phyloP scores from a whole-genome alignment of 2,888 invertebrate species.

The Drosophila trichaetosa region DNA sequence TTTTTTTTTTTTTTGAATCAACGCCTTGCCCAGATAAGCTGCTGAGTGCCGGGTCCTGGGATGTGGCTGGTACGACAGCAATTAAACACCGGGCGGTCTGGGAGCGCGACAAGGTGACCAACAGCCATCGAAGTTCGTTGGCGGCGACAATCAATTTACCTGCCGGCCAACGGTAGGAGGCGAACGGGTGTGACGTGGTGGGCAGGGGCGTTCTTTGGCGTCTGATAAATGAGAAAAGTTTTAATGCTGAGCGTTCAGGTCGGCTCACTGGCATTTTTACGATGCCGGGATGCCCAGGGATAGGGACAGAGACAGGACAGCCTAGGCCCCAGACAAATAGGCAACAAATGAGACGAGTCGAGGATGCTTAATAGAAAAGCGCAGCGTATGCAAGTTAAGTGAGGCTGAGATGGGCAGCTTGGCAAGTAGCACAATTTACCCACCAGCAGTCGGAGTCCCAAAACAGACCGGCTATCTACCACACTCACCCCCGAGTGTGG shows the following conservation, averaged over 20 bases:
- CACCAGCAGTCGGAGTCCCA: background rate
- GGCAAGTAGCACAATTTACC: conserved; percentile 2
- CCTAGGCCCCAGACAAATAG: conserved; percentile 65
- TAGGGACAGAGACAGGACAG: conserved; percentile 4
- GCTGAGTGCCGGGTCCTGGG: background rate
- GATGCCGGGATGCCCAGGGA: conserved; percentile 48
- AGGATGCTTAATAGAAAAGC: conserved; percentile 73
- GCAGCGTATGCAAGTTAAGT: conserved; percentile 66
- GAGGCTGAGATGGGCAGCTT: background rate
- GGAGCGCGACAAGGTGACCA: conserved; percentile 68
- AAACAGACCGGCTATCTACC: background rate
- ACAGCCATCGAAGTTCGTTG: conserved; percentile 70
- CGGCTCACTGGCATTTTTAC: conserved; percentile 78
- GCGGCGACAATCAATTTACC: conserved; percentile 75
- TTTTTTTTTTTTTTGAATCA: conserved; percentile 50
- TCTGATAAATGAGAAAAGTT: conserved; percentile 78
- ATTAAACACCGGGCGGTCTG: conserved; percentile 66
- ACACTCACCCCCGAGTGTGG: conserved; percentile 47
- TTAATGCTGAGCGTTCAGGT: conserved; percentile 73
- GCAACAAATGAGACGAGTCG: conserved; percentile 74
- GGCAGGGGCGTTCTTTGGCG: conserved; percentile 29
- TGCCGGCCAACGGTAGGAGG: conserved; percentile 36
- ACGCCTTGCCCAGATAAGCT: conserved; percentile 28
- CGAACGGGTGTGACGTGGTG: background rate
- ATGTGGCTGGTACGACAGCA: conserved; percentile 45